phyloP scores from a whole-genome alignment of 2,888 invertebrate species.

The Theretra japonica region DNA sequence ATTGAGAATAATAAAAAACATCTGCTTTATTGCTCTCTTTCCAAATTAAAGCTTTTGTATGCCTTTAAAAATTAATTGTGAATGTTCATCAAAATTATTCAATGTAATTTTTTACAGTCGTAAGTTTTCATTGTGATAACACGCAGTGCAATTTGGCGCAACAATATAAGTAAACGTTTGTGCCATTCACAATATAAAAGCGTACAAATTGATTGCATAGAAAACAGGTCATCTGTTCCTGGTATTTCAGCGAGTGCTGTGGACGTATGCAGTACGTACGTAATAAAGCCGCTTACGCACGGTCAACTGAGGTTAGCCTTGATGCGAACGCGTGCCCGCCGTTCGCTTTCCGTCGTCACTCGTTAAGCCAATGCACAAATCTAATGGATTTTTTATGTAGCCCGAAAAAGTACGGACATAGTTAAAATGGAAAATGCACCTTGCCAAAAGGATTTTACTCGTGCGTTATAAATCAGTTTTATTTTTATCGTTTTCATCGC shows the following conservation, averaged over 20 bases:
- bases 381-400: conserved; percentile 78
- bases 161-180: not conserved
- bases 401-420: conserved; percentile 63
- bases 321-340: conserved; percentile 36
- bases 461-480: conserved; percentile 55
- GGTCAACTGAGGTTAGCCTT: conserved; percentile 57
- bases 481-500: conserved; percentile 50
- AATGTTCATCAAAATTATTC: conserved; percentile 18
- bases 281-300: conserved; percentile 70
- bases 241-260: conserved; percentile 1
- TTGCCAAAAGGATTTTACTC: conserved; percentile 65
- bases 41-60: conserved; percentile 67
- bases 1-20: conserved; percentile 74
- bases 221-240: conserved; percentile 8
- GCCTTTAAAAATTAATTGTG: conserved; percentile 45
- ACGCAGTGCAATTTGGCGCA: not conserved
- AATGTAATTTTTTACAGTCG: not conserved
- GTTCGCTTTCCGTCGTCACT: conserved; percentile 43
- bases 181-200: not conserved
- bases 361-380: conserved; percentile 69
- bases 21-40: conserved; percentile 64
- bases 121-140: not conserved
- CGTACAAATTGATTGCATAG: conserved; percentile 6
- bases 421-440: conserved; percentile 67
- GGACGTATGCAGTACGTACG: conserved; percentile 34